Evolutionary conservation across 2,888 invertebrate genomes (phyloP).

Genomic region (Torymus tubicola): DNA sequence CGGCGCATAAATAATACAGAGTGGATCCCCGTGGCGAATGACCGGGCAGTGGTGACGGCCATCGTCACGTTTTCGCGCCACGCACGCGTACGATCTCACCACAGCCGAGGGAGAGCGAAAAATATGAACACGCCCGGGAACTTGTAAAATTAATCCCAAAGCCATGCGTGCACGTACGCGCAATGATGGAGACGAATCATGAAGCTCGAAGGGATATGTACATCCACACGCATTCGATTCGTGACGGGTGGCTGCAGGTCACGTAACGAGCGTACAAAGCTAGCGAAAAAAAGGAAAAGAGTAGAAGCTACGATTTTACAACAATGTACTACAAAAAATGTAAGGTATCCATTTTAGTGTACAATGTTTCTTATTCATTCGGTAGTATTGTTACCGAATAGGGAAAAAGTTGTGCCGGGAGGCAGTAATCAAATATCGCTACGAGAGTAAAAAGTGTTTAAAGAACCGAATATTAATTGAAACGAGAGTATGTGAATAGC

Average conservation of each 20-base stretch:
- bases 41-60: slow-evolving; percentile 11
- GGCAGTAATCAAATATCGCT: no score
- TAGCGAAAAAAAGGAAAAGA: no score
- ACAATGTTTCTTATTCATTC: no score
- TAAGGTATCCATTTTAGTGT: no score
- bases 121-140: slow-evolving; percentile 7
- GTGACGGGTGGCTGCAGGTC: background rate
- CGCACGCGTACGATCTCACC: background rate
- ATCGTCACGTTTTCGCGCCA: slow-evolving; percentile 19
- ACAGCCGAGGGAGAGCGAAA: background rate
- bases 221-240: background rate
- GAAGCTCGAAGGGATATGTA: background rate
- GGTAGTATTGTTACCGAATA: no score
- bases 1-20: slow-evolving; percentile 30
- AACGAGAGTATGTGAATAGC: no score
- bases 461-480: no score
- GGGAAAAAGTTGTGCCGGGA: no score
- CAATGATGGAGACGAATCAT: slow-evolving; percentile 31
- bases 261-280: no score
- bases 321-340: no score
- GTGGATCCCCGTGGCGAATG: background rate
- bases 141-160: slow-evolving; percentile 40
- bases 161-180: slow-evolving; percentile 31
- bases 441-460: no score
- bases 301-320: no score